phyloP scores from a whole-genome alignment of 2,113 vertebrate genomes.

The Hemiprocne comata region DNA sequence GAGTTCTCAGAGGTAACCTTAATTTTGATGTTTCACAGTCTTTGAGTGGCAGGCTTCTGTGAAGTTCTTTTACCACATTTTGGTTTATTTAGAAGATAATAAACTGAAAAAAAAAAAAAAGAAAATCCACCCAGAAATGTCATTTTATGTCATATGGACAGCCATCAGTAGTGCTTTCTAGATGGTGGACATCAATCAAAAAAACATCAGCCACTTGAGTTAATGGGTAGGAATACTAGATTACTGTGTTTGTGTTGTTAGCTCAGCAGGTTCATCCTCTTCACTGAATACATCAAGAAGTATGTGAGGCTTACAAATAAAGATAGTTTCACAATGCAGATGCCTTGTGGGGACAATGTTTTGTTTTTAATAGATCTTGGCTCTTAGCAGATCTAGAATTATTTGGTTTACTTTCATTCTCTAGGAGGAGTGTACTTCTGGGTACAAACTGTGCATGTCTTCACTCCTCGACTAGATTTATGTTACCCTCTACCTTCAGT shows the following conservation, averaged over 20 bases:
- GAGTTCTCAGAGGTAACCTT: not conserved
- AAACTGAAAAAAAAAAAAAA: not conserved
- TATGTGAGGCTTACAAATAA: not conserved
- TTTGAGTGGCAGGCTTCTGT: not conserved
- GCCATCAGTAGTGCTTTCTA: not conserved
- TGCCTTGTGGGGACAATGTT: not conserved
- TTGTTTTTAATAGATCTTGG: not conserved
- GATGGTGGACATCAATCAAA: slow-evolving; percentile 12
- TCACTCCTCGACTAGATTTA: not conserved
- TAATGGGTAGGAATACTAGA: slow-evolving; percentile 21
- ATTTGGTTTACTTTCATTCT: not conserved
- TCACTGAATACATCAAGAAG: not conserved
- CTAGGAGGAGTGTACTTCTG: not conserved
- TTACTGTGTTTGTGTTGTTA: slow-evolving; percentile 44
- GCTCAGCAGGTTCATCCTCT: not conserved
- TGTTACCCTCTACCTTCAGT: not conserved
- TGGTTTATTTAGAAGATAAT: not conserved
- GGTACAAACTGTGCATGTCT: not conserved
- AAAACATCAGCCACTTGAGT: slow-evolving; percentile 23
- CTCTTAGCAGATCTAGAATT: not conserved
- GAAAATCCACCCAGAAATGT: not conserved
- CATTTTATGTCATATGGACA: not conserved
- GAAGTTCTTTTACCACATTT: not conserved
- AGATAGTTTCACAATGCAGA: not conserved
- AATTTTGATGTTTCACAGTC: not conserved